phyloP scores from a whole-genome alignment of 1,140 invertebrate species.

The Argopecten irradians region DNA sequence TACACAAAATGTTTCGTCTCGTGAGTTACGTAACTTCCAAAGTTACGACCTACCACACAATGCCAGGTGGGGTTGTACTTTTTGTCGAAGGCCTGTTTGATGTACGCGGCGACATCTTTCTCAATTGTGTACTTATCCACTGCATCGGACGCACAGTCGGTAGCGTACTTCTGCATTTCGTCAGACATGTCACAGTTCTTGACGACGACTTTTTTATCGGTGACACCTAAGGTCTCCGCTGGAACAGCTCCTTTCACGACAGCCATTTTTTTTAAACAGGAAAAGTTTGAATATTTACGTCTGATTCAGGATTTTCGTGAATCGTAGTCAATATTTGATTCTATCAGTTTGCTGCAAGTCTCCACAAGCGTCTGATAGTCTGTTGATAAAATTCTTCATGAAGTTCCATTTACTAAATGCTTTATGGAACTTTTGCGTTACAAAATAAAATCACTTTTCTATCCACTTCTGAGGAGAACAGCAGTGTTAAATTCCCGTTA shows the following conservation, averaged over 20 bases:
- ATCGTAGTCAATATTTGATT: not conserved
- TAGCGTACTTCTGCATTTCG: not conserved
- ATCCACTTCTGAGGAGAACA: not conserved
- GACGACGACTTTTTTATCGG: not conserved
- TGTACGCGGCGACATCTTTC: not conserved
- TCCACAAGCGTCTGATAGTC: not conserved
- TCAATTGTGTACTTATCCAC: not conserved
- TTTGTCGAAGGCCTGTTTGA: conserved; percentile 15
- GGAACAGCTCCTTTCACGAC: not conserved
- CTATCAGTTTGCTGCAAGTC: not conserved
- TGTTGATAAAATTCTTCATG: not conserved
- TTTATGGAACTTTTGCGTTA: not conserved
- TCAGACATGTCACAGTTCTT: conserved; percentile 10
- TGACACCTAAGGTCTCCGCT: not conserved
- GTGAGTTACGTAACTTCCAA: not conserved
- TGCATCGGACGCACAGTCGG: not conserved
- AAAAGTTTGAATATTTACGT: not conserved
- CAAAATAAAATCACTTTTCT: not conserved
- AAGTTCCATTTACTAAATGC: not conserved
- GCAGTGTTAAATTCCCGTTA: not conserved
- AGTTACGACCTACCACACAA: not conserved
- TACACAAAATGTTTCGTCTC: conserved; percentile 11
- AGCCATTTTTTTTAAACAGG: not conserved
- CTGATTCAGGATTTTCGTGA: not conserved
- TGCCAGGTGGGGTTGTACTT: conserved; percentile 2